Conservation (phyloP, 2,888 invertebrate genomes). For the Drosophila sordidapex region DNA sequence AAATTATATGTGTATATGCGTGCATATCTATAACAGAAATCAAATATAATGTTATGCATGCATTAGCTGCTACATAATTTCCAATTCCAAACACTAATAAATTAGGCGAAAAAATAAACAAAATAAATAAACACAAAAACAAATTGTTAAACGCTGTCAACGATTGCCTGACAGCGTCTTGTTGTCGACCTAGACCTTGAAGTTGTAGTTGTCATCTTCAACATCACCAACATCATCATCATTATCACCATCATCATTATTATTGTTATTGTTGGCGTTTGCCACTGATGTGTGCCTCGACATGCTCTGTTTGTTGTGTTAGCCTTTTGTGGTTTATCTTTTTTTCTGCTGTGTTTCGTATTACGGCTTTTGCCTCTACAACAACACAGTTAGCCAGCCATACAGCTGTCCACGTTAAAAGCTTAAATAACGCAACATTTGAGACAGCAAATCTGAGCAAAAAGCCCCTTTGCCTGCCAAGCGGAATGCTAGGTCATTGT, state of each 20-base stretch:
- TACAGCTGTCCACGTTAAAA: slow-evolving; percentile 24
- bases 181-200: slow-evolving; percentile 77
- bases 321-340: slow-evolving; percentile 43
- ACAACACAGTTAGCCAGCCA: slow-evolving; percentile 34
- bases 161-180: slow-evolving; percentile 40
- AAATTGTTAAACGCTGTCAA: slow-evolving; percentile 63
- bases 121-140: slow-evolving; percentile 10
- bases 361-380: slow-evolving; percentile 34
- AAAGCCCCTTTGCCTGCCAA: slow-evolving; percentile 23
- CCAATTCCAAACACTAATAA: slow-evolving; percentile 19
- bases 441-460: slow-evolving; percentile 8
- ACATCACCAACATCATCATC: slow-evolving; percentile 7
- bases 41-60: slow-evolving; percentile 36
- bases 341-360: slow-evolving; percentile 18
- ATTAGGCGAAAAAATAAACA: slow-evolving; percentile 4
- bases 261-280: slow-evolving; percentile 16
- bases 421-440: slow-evolving; percentile 39
- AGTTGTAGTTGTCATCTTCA: slow-evolving; percentile 33
- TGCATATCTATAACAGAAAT: slow-evolving; percentile 36
- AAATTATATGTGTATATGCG: slow-evolving; percentile 34
- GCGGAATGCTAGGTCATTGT: slow-evolving; percentile 45
- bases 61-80: slow-evolving; percentile 18
- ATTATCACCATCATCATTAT: slow-evolving; percentile 24
- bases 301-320: slow-evolving; percentile 64
- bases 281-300: slow-evolving; percentile 31